phyloP scores from a whole-genome alignment of 1,140 invertebrate species.

The Galendromus occidentalis region DNA sequence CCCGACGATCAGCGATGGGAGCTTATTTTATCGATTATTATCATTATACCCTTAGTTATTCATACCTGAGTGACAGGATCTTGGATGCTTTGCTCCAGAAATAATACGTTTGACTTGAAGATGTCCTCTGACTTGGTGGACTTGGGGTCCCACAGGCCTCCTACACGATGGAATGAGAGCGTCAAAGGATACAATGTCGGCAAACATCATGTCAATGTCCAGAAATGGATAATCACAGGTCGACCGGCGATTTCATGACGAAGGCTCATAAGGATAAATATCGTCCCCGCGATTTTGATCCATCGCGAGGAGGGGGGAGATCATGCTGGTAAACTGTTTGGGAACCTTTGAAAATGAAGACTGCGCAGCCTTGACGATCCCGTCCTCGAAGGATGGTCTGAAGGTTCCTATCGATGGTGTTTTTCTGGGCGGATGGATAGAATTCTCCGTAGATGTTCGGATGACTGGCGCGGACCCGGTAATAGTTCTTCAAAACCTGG shows the following conservation, averaged over 20 bases:
- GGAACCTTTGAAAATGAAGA: constrained; percentile 9
- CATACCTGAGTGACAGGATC: constrained; percentile 4
- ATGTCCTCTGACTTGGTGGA: neutral
- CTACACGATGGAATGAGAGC: neutral
- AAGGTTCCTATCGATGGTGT: neutral
- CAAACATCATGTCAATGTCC: too few relatives aligned
- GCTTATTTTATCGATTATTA: too few relatives aligned
- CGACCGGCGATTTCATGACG: too few relatives aligned
- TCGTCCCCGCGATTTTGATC: too few relatives aligned
- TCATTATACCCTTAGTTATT: too few relatives aligned
- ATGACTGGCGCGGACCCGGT: neutral
- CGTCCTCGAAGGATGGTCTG: constrained; percentile 5
- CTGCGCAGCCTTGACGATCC: neutral
- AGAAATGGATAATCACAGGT: too few relatives aligned
- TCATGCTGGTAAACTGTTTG: too few relatives aligned
- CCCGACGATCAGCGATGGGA: too few relatives aligned
- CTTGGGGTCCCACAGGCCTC: neutral
- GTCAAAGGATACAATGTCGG: too few relatives aligned
- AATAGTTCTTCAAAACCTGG: constrained; percentile 8
- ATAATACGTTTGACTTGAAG: neutral
- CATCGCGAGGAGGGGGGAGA: too few relatives aligned
- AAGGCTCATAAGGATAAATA: too few relatives aligned
- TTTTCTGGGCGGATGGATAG: neutral
- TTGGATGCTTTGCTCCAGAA: constrained; percentile 1
- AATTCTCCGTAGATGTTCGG: neutral